Evolutionary conservation across 1,140 invertebrate genomes (phyloP).

Genomic region (Plodia interpunctella): DNA sequence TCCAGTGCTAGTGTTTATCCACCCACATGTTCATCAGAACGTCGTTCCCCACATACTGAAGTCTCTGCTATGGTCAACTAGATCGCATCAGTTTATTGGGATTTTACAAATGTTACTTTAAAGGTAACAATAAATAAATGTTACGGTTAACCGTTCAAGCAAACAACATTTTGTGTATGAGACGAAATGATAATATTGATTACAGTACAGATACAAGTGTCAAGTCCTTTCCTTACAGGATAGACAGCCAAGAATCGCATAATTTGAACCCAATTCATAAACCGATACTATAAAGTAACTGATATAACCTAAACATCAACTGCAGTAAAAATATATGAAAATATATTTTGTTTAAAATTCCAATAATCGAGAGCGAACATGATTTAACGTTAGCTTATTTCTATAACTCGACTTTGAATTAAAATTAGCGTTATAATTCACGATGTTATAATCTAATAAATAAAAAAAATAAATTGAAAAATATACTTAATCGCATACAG

Average conservation of each 20-base stretch:
- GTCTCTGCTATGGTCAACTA: neutral
- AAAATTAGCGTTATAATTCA: neutral
- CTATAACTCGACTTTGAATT: slow-evolving; percentile 6
- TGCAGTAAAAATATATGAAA: too few species aligned
- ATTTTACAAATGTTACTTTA: neutral
- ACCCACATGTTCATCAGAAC: neutral
- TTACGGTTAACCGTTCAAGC: too few species aligned
- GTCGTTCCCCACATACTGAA: neutral
- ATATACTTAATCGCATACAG: neutral
- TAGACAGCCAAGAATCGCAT: too few species aligned
- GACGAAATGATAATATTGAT: too few species aligned
- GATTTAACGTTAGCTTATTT: neutral
- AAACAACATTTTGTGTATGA: too few species aligned
- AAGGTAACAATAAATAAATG: too few species aligned
- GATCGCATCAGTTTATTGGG: neutral
- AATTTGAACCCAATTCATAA: too few species aligned
- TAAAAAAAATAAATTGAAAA: neutral
- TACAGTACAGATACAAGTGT: too few species aligned
- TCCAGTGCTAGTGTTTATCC: too few species aligned
- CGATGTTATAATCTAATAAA: neutral
- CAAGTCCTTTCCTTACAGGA: too few species aligned
- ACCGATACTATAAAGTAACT: too few species aligned
- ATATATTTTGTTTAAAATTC: neutral
- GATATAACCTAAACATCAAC: too few species aligned
- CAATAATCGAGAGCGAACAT: neutral